Evolutionary conservation across 35 echinoderm and acorn worm genomes (phyloP).

Genomic region (Apostichopus japonicus): DNA sequence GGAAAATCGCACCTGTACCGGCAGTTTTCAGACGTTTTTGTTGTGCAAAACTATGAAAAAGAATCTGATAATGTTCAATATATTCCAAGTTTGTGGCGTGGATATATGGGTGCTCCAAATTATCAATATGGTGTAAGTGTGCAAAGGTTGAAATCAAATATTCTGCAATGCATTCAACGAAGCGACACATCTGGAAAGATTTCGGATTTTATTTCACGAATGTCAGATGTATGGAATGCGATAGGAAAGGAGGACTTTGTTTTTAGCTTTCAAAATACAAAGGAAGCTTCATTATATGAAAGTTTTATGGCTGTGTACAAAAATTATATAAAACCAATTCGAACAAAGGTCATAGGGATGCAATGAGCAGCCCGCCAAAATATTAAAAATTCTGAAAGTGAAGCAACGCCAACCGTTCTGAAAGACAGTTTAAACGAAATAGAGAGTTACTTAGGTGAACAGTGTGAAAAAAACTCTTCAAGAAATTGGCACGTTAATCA

Average conservation of each 20-base stretch:
- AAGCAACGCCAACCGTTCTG: neutral
- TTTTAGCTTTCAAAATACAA: slow-evolving; percentile 51
- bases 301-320: neutral
- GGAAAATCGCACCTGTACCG: slow-evolving; percentile 10
- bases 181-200: neutral
- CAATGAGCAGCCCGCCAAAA: neutral
- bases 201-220: neutral
- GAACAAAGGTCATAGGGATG: neutral
- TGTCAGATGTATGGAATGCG: slow-evolving; percentile 44
- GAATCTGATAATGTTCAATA: neutral
- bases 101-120: slow-evolving; percentile 45
- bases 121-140: slow-evolving; percentile 36
- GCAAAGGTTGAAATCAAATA: neutral
- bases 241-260: slow-evolving; percentile 28
- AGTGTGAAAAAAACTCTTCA: neutral
- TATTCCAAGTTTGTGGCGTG: slow-evolving; percentile 52
- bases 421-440: neutral
- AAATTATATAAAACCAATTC: neutral
- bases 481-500: neutral
- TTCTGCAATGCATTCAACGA: neutral
- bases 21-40: slow-evolving; percentile 48
- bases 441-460: neutral
- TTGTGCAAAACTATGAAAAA: slow-evolving; percentile 28
- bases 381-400: neutral
- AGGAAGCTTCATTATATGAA: neutral